These are phyloP conservation scores for Drosophila vallismaia DNA, from an alignment of 2,888 invertebrate species.

Conservation along the genomic window DNA sequence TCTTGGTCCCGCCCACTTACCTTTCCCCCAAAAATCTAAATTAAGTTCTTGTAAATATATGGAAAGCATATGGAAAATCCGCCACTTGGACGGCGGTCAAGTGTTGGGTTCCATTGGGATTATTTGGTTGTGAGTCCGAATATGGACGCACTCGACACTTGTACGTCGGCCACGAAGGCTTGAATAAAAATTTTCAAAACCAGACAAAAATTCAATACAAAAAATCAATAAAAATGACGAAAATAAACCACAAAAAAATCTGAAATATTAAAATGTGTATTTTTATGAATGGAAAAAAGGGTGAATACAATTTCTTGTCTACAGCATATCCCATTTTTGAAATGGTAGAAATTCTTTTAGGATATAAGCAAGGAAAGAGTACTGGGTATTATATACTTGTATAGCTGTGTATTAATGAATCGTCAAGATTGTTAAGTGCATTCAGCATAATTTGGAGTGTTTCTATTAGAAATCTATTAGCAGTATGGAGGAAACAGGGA, in stretches of 20 bases:
- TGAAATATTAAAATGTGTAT: constrained; percentile 51
- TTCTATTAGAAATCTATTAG: no score
- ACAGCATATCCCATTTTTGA: no score
- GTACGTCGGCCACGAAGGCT: constrained; percentile 34
- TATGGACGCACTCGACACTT: constrained; percentile 54
- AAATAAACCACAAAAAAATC: constrained; percentile 68
- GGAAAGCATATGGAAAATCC: constrained; percentile 46
- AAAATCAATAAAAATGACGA: constrained; percentile 63
- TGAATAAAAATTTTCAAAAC: constrained; percentile 70
- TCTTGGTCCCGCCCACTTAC: constrained; percentile 1
- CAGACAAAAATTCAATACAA: constrained; percentile 63
- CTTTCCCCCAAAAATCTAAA: constrained; percentile 6
- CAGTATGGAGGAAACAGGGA: no score
- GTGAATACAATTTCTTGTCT: no score
- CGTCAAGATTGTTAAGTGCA: no score
- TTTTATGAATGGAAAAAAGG: background rate
- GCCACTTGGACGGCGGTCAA: constrained; percentile 48
- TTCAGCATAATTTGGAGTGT: no score
- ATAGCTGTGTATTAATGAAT: no score
- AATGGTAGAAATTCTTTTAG: no score
- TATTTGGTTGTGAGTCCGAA: constrained; percentile 54
- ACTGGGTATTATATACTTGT: no score
- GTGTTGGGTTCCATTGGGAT: constrained; percentile 60
- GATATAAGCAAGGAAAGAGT: no score
- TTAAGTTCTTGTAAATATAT: constrained; percentile 68